phyloP scores from a whole-genome alignment of 2,113 vertebrate species.

The Mystacornis crossleyi region DNA sequence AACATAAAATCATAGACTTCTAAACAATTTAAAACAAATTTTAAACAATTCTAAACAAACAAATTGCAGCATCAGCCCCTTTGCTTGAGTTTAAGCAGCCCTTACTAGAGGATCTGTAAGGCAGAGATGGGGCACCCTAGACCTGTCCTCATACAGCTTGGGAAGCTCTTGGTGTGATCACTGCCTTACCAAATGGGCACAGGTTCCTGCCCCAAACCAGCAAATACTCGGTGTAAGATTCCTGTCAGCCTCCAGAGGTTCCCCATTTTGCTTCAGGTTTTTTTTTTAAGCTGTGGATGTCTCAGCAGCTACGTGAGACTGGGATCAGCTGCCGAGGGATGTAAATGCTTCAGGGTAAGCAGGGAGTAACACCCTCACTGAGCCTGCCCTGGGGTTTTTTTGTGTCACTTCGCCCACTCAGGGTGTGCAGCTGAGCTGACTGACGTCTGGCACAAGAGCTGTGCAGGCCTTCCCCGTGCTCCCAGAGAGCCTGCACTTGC shows the following conservation, averaged over 20 bases:
- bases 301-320: background rate
- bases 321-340: background rate
- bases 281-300: background rate
- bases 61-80: background rate
- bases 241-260: background rate
- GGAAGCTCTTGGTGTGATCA: background rate
- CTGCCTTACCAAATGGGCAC: background rate
- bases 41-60: background rate
- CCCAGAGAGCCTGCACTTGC: background rate
- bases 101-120: background rate
- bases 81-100: background rate
- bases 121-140: background rate
- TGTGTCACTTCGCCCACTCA: background rate
- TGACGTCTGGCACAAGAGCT: background rate
- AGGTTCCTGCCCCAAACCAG: background rate
- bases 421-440: background rate
- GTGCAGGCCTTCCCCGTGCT: background rate
- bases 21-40: background rate
- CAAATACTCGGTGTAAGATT: background rate
- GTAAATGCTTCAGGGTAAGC: background rate
- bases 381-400: background rate
- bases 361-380: background rate
- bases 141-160: background rate
- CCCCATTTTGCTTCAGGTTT: background rate
- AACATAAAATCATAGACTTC: background rate